A percentile compares a stretch with the other conserved stretches of the same genome.
phyloP scores from a whole-genome alignment of 2,113 vertebrate genomes.

The Pleuronectes platessa region DNA sequence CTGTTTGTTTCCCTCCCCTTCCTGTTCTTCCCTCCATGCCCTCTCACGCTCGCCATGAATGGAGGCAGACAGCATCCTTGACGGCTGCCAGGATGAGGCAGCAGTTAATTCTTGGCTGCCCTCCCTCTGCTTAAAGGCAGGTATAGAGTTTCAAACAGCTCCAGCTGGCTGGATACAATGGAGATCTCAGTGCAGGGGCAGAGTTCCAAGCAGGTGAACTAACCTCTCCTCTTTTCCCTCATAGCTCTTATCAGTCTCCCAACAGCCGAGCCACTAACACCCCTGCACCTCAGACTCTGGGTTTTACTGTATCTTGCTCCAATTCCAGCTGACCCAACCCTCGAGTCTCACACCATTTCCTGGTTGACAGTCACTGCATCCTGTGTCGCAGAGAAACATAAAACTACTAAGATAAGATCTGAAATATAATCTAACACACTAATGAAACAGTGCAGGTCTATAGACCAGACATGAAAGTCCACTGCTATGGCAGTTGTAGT shows the following conservation, averaged over 20 bases:
- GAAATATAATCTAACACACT: slow-evolving; percentile 58
- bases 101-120: slow-evolving; percentile 84
- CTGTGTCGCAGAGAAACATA: slow-evolving; percentile 54
- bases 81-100: slow-evolving; percentile 81
- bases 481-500: slow-evolving; percentile 2
- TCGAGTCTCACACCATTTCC: slow-evolving; percentile 49
- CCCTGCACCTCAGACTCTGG: slow-evolving; percentile 39
- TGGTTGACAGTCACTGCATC: slow-evolving; percentile 43
- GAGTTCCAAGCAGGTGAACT: slow-evolving; percentile 79
- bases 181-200: slow-evolving; percentile 76
- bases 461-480: slow-evolving; percentile 20
- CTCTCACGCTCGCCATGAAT: slow-evolving; percentile 74
- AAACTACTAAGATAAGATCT: slow-evolving; percentile 64
- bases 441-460: slow-evolving; percentile 55
- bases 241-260: slow-evolving; percentile 47
- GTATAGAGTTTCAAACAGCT: slow-evolving; percentile 84
- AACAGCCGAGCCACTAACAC: slow-evolving; percentile 53
- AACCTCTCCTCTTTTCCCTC: slow-evolving; percentile 60
- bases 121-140: slow-evolving; percentile 83
- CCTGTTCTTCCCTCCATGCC: slow-evolving; percentile 50
- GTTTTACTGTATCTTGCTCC: slow-evolving; percentile 50
- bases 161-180: slow-evolving; percentile 81
- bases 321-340: slow-evolving; percentile 46
- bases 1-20: slow-evolving; percentile 44
- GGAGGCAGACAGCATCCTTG: slow-evolving; percentile 78